Evolutionary conservation across 2,888 invertebrate genomes (phyloP).

Genomic region (Polymixis lichenea): DNA sequence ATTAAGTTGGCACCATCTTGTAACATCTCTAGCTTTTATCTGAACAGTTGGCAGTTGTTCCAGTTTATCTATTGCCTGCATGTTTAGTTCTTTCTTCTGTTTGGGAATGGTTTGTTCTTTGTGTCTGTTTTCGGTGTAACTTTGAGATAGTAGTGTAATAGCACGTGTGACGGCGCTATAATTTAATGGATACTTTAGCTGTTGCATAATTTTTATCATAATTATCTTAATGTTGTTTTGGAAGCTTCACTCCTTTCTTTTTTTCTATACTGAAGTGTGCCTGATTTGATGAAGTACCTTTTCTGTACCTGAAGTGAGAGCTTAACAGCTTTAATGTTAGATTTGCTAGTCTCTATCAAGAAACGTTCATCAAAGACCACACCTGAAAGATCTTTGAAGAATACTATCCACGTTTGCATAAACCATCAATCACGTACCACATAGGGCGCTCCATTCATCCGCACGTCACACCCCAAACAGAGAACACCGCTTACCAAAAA

Average conservation of each 20-base stretch:
- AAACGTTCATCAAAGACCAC: neutral
- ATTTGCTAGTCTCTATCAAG: neutral
- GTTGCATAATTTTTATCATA: too few species aligned
- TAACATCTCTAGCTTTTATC: neutral
- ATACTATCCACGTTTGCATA: neutral
- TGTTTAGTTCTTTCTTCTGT: neutral
- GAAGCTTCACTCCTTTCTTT: neutral
- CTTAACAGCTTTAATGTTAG: neutral
- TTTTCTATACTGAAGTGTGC: neutral
- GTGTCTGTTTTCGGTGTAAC: neutral
- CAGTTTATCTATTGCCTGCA: neutral
- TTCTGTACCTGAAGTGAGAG: too few species aligned
- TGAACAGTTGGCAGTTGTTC: neutral
- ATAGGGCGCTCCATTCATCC: conserved; percentile 14
- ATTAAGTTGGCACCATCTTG: neutral
- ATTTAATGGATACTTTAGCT: too few species aligned
- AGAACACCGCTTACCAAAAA: conserved; percentile 38
- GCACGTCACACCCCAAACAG: conserved; percentile 19
- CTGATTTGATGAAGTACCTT: neutral
- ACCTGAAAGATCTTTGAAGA: neutral
- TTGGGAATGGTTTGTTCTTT: neutral
- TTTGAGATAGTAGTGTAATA: neutral
- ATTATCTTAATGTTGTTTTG: neutral
- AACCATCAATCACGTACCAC: conserved; percentile 20
- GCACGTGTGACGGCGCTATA: too few species aligned